These are phyloP conservation scores for Aradophagus sp. DNA, from an alignment of 1,140 invertebrate genomes.

Conservation along the genomic window DNA sequence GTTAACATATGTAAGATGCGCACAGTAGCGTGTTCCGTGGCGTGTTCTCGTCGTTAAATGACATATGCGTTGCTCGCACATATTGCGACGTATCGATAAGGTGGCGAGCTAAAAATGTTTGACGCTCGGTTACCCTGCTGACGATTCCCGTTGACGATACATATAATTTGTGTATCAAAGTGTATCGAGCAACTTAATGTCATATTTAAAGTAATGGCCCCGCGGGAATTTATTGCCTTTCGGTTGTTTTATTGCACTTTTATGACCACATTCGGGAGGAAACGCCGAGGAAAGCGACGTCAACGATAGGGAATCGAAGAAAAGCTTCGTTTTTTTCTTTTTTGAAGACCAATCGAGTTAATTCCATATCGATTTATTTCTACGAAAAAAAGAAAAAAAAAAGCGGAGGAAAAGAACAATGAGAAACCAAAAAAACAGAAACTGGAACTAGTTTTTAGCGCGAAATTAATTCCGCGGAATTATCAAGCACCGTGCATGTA, in stretches of 20 bases:
- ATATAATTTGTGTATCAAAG: constrained; percentile 28
- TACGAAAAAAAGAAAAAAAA: too few relatives aligned
- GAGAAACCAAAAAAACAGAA: too few relatives aligned
- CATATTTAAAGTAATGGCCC: constrained; percentile 28
- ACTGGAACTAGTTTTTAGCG: too few relatives aligned
- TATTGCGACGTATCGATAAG: constrained; percentile 25
- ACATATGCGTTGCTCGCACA: constrained; percentile 32
- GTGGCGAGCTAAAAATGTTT: constrained; percentile 18
- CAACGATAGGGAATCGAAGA: too few relatives aligned
- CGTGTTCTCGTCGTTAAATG: constrained; percentile 33
- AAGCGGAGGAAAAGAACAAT: too few relatives aligned
- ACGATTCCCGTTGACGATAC: constrained; percentile 14
- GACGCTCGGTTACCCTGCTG: constrained; percentile 16
- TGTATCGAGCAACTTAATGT: constrained; percentile 35
- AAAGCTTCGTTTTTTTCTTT: too few relatives aligned
- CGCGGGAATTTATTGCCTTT: constrained; percentile 36
- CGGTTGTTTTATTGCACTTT: constrained; percentile 39
- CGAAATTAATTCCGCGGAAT: too few relatives aligned
- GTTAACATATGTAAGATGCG: constrained; percentile 40
- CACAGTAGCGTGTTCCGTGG: constrained; percentile 22
- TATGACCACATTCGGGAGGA: constrained; percentile 19
- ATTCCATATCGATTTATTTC: too few relatives aligned
- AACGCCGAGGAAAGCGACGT: constrained; percentile 9
- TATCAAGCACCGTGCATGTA: too few relatives aligned
- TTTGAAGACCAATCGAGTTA: too few relatives aligned